Evolutionary conservation across 2,888 invertebrate genomes (phyloP), one percentile per base, ranked within the genome.

Genomic region (Calephelis perditalis): DNA sequence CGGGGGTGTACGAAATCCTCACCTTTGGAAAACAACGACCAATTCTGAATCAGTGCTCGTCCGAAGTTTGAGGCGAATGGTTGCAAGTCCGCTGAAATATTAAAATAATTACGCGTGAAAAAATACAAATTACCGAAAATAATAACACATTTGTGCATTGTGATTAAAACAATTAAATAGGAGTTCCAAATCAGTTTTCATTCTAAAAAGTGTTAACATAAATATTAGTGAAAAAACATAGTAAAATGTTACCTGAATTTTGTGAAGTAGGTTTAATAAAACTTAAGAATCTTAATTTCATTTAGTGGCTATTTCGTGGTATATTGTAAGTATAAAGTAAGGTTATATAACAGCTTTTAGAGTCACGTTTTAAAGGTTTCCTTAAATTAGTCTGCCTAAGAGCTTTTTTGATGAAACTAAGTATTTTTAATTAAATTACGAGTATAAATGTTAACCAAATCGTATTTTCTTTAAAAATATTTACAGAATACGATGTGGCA

Each of bases 41-140:
- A 86, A 87, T 85, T 81, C 82, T 78, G 87, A 87, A 82, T 84
- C 87, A 90, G 89, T 89, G 84, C 77, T 76, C 73, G 77, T 71
- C 81, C 75, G 84, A 70, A 71, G 70, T 70, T 75, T 75, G 74
- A 67, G 71, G 78, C 73, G 79, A 68, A 71, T 64, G 77, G 84
- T 70, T 69, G 88, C 73, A 26, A 71, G 69, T 65, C 66, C 56
- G 64, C 55, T 58, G 61, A 64, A 62, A 12, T 65, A 64, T 65
- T 62, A 63, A 63, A 7, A 61, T 60, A n/a, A 45, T 52, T 65
- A 63, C 71, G 70, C 80, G 77, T 78, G 78, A 67, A 71, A 68
- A 73, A 68, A 68, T 69, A 71, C 68, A 67, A 59, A 61, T 58
- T 52, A 26, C 26, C 46, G 59, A 8, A 44, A 55, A 55, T 59